Base-by-base conservation (phyloP, 2,888 invertebrate species). In the Pyrrhosoma nymphula region DNA sequence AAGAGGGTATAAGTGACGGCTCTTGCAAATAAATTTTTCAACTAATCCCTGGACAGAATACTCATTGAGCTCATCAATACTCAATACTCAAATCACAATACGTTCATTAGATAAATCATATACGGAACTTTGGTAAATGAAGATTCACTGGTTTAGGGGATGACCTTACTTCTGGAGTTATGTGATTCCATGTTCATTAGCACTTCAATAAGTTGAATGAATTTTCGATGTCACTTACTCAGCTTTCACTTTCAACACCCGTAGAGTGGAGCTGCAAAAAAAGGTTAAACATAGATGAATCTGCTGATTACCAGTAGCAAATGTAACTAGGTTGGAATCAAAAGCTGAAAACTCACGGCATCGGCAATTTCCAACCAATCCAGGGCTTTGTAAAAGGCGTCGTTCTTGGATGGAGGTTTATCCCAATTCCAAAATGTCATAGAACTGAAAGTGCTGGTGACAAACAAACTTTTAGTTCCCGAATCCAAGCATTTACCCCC, bases 371-470 rank as follows among this genome's bases (percentile, higher is more conserved):
- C 95, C 18, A 96, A 88, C 96, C 96, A 96, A 60, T 96, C 96
- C 95, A 96, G 60, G 8, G 96, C 95, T 93, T 96, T 96, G 2
- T 95, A 69, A 35, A 96, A 93, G 69, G 95, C 95, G 95, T 96
- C 96, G 95, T 96, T 96, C 88, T 95, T 96, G 3, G 96, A 95
- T 35, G 96, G 96, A 10, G 95, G 56, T 88, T 95, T 96, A 88
- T 96, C 96, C 96, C 96, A 96, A 95, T 96, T 96, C 96, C 96
- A 96, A 95, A 96, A 96, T 16, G 96, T 96, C 88, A 96, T 90
- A 3, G 95, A 69, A 18, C 96, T 95, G 95, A 96, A 96, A 18
- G 95, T 89, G n/a, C 95, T 63, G 0, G 63, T 88, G 8, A 95
- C 47, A 35, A 56, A 88, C 16, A 95, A 88, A 35, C 95, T 95